Base-by-base conservation (phyloP, 2,797 vertebrate species). In the Catamblyrhynchus diadema region DNA sequence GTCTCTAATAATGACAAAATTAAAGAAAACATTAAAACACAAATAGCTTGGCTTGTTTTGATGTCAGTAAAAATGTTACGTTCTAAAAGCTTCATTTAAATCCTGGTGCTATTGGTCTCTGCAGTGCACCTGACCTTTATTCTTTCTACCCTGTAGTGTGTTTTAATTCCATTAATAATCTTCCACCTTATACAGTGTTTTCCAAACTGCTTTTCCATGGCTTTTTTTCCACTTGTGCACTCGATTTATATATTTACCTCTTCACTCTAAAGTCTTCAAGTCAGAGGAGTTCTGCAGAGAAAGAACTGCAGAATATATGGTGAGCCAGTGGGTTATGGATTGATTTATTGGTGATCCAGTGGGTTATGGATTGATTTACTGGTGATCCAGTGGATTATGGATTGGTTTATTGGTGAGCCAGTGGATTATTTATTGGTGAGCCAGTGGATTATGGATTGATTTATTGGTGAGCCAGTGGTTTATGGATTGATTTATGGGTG, bases 11-110 rank as follows among this genome's bases (percentile, higher is more conserved):
- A 54, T 24, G 44, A 24, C 27, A 41, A 50, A 53, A 37, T 64
- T 39, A 60, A 33, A 22, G 64, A 41, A 85, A 45, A 3, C 59
- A n/a, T 57, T n/a, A 54, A 30, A 65, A 2, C 48, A 41, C 33
- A 32, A 59, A 20, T 30, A 30, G 25, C 73, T 87, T 81, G 53
- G 18, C 30, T 86, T 78, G 60, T 77, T 80, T 71, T 53, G 61
- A 21, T 86, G 42, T 48, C 57, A 77, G 0, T 44, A 74, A 30
- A 45, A 95, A 28, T 51, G 42, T 54, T 56, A 0, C 25, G 80
- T 61, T 37, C 12, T 64, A 35, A 86, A 93, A 35, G 18, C 33
- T 77, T 65, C 9, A 14, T 90, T 95, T 88, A 74, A 81, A 78
- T 83, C 24, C 17, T 62, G 33, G 10, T 67, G 35, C 6, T 50